Percentiles rank a stretch among this genome's conserved stretches.
These are phyloP conservation scores for Ditula angustiorana DNA, from an alignment of 2,888 invertebrate species.

Conservation along the genomic window DNA sequence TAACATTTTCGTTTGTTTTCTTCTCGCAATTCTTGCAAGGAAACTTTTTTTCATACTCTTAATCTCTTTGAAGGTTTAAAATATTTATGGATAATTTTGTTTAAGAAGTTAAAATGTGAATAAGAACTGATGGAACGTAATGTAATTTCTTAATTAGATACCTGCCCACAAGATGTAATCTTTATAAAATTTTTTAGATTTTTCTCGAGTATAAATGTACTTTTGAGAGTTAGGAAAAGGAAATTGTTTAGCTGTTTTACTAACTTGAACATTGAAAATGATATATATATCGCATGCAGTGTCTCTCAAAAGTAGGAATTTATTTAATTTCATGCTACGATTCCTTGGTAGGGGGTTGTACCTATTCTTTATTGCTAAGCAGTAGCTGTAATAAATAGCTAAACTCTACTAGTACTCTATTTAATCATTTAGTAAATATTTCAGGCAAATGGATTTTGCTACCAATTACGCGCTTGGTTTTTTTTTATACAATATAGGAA, in stretches of 20 bases:
- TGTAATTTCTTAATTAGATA: neutral
- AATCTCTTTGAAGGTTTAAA: slow-evolving; percentile 21
- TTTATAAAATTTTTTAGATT: neutral
- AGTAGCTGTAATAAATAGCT: neutral
- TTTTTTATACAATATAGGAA: too few species aligned
- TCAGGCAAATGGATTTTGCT: too few species aligned
- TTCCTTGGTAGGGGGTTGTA: neutral
- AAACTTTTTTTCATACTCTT: slow-evolving; percentile 15
- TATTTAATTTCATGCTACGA: neutral
- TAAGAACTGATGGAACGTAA: neutral
- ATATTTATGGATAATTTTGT: slow-evolving; percentile 13
- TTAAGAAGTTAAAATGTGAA: neutral
- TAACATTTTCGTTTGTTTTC: slow-evolving; percentile 13
- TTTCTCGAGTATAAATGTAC: too few species aligned
- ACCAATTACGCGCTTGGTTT: too few species aligned
- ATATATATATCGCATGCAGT: neutral
- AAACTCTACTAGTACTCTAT: neutral
- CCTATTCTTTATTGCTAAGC: neutral
- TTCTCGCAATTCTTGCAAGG: slow-evolving; percentile 13
- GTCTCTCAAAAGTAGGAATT: neutral
- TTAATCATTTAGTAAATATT: neutral
- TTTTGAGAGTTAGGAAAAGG: too few species aligned
- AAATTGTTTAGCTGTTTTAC: neutral
- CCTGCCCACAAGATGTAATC: neutral
- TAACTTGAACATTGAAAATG: neutral